Evolutionary conservation across 92 coral and sea anemone species (phyloP).

Genomic region (Muricea muricata): DNA sequence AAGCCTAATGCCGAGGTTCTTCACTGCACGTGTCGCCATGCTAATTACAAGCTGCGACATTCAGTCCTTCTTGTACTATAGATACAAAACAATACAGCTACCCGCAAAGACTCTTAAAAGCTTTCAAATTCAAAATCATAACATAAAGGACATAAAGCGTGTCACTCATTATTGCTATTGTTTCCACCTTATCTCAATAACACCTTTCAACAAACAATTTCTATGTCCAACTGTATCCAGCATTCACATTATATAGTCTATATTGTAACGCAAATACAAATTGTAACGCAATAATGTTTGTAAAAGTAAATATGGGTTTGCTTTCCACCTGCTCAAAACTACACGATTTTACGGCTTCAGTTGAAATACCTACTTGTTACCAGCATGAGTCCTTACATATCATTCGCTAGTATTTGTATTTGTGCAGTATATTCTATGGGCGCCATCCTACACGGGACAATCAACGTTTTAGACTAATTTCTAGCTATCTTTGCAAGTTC

Average conservation of each 20-base stretch:
- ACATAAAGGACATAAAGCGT: constrained; percentile 4
- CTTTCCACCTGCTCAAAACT: constrained; percentile 4
- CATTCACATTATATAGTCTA: neutral
- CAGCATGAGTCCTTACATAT: neutral
- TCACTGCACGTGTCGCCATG: constrained; percentile 15
- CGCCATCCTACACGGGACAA: too few species aligned
- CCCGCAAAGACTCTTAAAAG: constrained; percentile 69
- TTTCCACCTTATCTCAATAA: neutral
- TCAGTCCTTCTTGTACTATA: constrained; percentile 86
- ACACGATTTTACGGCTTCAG: neutral
- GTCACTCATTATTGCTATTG: neutral
- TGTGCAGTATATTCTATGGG: neutral
- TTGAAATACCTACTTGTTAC: neutral
- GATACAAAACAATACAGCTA: constrained; percentile 92
- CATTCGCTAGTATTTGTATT: neutral
- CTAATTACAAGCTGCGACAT: constrained; percentile 4
- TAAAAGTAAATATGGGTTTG: neutral
- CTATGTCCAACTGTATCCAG: neutral
- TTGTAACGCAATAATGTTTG: neutral
- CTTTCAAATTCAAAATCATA: constrained; percentile 5
- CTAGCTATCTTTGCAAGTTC: too few species aligned
- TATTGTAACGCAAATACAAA: neutral
- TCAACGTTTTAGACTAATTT: too few species aligned
- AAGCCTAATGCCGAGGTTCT: neutral
- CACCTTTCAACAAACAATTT: constrained; percentile 1